Evolutionary conservation across 2,113 vertebrate species (phyloP).

Genomic region (Hemichromis elongatus): DNA sequence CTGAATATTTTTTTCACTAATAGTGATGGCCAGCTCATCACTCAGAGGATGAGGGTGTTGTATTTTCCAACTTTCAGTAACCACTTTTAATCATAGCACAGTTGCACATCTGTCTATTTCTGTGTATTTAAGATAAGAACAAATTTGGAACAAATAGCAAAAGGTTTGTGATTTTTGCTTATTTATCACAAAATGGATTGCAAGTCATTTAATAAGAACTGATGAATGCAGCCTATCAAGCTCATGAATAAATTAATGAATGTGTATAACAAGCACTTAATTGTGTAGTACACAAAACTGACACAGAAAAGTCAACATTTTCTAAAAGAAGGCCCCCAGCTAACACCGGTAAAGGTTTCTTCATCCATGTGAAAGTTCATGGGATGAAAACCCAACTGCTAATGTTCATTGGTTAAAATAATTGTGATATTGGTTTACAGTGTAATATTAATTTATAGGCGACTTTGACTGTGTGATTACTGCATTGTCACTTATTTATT

Average conservation of each 20-base stretch:
- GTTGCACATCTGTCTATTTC: background rate
- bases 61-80: background rate
- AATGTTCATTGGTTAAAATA: background rate
- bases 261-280: background rate
- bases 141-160: background rate
- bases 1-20: background rate
- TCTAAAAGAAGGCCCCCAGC: background rate
- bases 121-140: background rate
- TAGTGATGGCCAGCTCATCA: background rate
- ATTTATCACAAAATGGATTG: background rate
- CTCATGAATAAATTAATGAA: background rate
- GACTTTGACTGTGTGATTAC: background rate
- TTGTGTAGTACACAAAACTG: background rate
- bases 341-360: background rate
- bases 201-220: background rate
- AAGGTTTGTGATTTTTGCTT: background rate
- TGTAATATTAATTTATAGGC: too few relatives aligned
- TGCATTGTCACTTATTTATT: background rate
- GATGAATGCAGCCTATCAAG: background rate
- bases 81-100: background rate
- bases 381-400: background rate
- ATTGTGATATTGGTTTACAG: background rate
- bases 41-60: background rate
- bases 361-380: background rate
- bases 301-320: background rate